These are phyloP conservation scores for Phymanthus crucifer DNA, from an alignment of 92 coral and sea anemone species.

Conservation along the genomic window DNA sequence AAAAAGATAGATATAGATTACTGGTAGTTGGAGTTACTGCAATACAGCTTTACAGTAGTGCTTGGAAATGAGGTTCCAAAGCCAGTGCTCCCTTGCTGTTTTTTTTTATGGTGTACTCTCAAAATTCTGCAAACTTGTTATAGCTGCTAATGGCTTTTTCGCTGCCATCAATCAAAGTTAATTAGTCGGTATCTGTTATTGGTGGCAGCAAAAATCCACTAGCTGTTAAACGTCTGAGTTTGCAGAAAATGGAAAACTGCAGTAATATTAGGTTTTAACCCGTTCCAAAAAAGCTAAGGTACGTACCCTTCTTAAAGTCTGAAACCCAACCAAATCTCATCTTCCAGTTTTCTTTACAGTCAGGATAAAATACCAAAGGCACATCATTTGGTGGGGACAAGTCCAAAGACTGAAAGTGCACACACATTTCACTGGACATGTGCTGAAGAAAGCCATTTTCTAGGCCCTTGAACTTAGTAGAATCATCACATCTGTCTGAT, in stretches of 20 bases:
- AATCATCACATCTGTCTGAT: conserved; percentile 48
- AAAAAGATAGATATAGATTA: not conserved
- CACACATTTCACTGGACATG: conserved; percentile 59
- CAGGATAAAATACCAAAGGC: conserved; percentile 40
- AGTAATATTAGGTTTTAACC: too few species aligned
- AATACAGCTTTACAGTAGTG: not conserved
- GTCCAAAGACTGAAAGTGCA: conserved; percentile 48
- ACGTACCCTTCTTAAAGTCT: conserved; percentile 33
- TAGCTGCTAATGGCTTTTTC: too few species aligned
- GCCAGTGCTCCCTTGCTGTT: too few species aligned
- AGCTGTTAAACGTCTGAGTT: too few species aligned
- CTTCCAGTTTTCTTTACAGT: conserved; percentile 46
- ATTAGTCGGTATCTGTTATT: too few species aligned
- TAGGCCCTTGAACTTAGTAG: conserved; percentile 50
- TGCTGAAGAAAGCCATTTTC: conserved; percentile 65
- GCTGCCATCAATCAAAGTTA: too few species aligned
- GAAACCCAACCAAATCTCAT: conserved; percentile 54
- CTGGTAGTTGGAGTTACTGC: too few species aligned
- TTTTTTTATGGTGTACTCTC: too few species aligned
- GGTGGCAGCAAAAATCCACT: too few species aligned
- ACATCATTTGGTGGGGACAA: conserved; percentile 58
- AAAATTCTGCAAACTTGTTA: too few species aligned
- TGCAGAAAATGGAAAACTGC: too few species aligned
- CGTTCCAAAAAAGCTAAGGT: not conserved
- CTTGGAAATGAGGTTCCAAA: too few species aligned